Conservation (phyloP, 2,888 invertebrate genomes). For the Cabera pusaria region DNA sequence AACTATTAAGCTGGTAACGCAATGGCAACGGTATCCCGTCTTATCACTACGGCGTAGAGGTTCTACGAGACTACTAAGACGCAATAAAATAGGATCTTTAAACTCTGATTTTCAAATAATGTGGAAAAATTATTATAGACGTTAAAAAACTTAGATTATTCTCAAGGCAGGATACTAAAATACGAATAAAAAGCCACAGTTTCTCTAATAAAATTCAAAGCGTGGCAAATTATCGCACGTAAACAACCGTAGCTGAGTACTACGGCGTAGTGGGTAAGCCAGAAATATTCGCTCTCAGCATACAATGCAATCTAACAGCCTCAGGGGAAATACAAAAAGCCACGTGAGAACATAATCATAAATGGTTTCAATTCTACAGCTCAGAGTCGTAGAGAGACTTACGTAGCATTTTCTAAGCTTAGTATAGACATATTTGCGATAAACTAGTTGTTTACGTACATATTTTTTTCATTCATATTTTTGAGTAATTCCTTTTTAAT, state of each 20-base stretch:
- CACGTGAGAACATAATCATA: conserved; percentile 14
- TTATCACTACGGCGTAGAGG: conserved; percentile 6
- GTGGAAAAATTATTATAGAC: too few species aligned
- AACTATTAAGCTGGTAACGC: conserved; percentile 16
- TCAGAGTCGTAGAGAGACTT: conserved; percentile 3
- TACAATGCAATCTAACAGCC: conserved; percentile 16
- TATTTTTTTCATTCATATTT: too few species aligned
- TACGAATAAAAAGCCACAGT: conserved; percentile 20
- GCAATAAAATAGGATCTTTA: too few species aligned
- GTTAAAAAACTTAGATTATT: too few species aligned
- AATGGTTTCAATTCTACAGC: conserved; percentile 16
- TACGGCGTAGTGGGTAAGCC: conserved; percentile 23
- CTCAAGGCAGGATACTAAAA: conserved; percentile 7
- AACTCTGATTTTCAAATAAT: too few species aligned
- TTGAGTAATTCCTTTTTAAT: too few species aligned
- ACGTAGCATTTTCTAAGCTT: conserved; percentile 6
- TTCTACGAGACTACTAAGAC: conserved; percentile 30
- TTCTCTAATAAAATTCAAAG: conserved; percentile 34
- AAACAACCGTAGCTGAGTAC: conserved; percentile 30
- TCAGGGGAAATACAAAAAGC: conserved; percentile 6
- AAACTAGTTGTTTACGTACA: too few species aligned
- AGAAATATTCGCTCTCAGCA: conserved; percentile 14
- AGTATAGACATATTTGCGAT: too few species aligned
- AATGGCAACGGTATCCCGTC: conserved; percentile 1
- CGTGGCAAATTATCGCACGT: conserved; percentile 38